These are phyloP conservation scores for Thymelicus sylvestris DNA, from an alignment of 2,888 invertebrate genomes.

Conservation along the genomic window DNA sequence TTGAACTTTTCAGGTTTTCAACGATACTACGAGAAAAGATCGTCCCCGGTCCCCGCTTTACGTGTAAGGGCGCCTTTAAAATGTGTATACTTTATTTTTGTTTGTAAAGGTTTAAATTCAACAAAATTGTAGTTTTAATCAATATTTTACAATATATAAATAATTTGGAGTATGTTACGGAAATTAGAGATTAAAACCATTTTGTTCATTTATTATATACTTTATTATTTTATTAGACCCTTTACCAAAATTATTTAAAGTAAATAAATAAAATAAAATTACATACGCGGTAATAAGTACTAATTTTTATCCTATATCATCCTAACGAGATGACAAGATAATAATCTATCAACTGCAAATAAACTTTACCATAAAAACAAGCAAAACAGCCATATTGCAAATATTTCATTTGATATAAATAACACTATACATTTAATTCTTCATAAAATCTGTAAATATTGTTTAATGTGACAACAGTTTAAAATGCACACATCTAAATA, in stretches of 20 bases:
- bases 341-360: constrained; percentile 72
- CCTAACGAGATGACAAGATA: constrained; percentile 62
- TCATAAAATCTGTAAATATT: constrained; percentile 41
- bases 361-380: constrained; percentile 75
- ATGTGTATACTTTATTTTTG: no score
- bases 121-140: no score
- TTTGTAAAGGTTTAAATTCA: no score
- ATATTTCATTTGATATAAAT: constrained; percentile 59
- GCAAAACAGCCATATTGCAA: constrained; percentile 77
- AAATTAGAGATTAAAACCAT: constrained; percentile 14
- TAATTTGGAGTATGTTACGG: neutral
- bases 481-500: constrained; percentile 70
- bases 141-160: no score
- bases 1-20: no score
- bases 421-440: constrained; percentile 57
- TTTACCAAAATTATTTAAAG: constrained; percentile 83
- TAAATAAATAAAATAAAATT: constrained; percentile 84
- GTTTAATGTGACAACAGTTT: constrained; percentile 58
- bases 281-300: constrained; percentile 81
- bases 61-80: no score
- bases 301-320: constrained; percentile 69
- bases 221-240: constrained; percentile 85
- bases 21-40: no score
- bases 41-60: no score
- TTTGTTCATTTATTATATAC: constrained; percentile 66